A percentile compares a stretch with the other conserved stretches of the same genome.
These are phyloP conservation scores for Magallana nippona DNA, from an alignment of 2,888 invertebrate species.

Conservation along the genomic window DNA sequence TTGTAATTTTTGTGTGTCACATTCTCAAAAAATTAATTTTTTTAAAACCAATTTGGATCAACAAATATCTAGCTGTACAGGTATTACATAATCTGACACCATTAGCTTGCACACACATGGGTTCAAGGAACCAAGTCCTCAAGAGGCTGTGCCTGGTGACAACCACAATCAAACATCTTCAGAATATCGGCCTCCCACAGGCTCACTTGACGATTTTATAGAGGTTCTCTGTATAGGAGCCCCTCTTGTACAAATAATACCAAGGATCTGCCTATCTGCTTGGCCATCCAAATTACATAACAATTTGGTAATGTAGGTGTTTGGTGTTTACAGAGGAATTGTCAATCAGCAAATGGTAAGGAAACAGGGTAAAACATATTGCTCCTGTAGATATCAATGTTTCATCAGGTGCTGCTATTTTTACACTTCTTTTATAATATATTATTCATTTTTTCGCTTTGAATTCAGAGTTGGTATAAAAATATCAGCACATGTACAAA, in stretches of 20 bases:
- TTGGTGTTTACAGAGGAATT: not conserved
- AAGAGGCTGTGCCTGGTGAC: not conserved
- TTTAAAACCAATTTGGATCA: too few relatives aligned
- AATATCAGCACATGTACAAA: too few relatives aligned
- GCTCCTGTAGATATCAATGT: not conserved
- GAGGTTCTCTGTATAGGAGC: not conserved
- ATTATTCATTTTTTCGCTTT: not conserved
- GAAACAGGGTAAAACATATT: not conserved
- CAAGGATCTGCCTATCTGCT: constrained; percentile 1
- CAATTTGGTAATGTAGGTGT: constrained; percentile 6
- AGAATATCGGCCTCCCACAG: constrained; percentile 1
- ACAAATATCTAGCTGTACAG: too few relatives aligned
- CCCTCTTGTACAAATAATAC: not conserved
- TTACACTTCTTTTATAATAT: too few relatives aligned
- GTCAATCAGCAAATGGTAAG: not conserved
- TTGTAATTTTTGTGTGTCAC: too few relatives aligned
- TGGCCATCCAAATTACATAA: constrained; percentile 26
- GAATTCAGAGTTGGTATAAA: too few relatives aligned
- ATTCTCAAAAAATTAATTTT: too few relatives aligned
- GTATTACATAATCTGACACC: too few relatives aligned
- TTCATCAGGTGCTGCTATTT: not conserved
- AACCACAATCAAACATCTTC: not conserved
- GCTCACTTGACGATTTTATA: too few relatives aligned
- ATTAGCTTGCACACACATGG: too few relatives aligned
- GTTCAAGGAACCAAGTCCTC: not conserved